Evolutionary conservation across 1,140 invertebrate species (phyloP).

Genomic region (Drosophila asahinai): DNA sequence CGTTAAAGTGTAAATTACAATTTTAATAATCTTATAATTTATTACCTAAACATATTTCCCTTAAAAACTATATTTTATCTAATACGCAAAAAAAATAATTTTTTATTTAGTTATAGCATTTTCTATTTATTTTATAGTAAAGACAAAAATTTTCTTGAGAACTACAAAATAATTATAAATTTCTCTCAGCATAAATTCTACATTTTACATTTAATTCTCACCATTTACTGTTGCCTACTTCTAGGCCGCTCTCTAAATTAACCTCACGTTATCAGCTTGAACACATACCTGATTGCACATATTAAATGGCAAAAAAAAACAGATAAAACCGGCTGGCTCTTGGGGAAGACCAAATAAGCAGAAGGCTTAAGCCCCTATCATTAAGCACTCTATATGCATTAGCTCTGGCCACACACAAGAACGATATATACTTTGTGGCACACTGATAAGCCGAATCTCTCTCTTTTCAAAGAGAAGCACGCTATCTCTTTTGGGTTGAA

Average conservation of each 20-base stretch:
- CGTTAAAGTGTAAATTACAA: no score
- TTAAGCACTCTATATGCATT: not conserved
- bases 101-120: no score
- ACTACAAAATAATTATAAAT: no score
- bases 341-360: not conserved
- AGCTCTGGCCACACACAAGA: not conserved
- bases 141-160: no score
- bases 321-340: not conserved
- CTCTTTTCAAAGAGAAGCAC: slow-evolving; percentile 1
- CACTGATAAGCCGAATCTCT: slow-evolving; percentile 12
- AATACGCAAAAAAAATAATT: no score
- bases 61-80: no score
- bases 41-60: no score
- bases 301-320: not conserved
- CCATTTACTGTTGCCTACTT: slow-evolving; percentile 2
- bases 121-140: no score
- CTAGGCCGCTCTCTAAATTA: not conserved
- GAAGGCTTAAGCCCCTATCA: slow-evolving; percentile 3
- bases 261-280: slow-evolving; percentile 4
- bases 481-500: not conserved
- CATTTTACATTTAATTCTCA: not conserved
- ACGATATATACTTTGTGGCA: not conserved
- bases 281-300: not conserved
- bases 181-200: no score
- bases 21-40: no score